phyloP scores from a whole-genome alignment of 2,888 invertebrate genomes.

The Eudasyphora cyanicolor region DNA sequence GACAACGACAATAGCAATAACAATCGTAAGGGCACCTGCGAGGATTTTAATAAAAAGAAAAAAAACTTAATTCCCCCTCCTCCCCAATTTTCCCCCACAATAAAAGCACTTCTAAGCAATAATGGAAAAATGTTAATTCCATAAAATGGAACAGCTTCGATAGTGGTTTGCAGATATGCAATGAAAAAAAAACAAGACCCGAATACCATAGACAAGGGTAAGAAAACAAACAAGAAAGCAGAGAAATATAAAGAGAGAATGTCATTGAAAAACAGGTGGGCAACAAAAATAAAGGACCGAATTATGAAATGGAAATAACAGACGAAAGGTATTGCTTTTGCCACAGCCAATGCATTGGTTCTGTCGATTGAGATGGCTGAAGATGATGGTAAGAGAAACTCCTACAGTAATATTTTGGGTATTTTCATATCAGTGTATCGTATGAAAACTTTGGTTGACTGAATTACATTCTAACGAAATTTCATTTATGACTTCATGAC shows the following conservation, averaged over 20 bases:
- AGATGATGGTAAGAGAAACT: constrained; percentile 16
- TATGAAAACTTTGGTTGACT: too few relatives aligned
- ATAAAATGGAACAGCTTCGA: constrained; percentile 41
- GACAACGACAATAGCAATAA: background rate
- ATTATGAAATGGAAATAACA: constrained; percentile 41
- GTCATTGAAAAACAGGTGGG: constrained; percentile 45
- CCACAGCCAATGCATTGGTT: constrained; percentile 33
- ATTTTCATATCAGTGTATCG: background rate
- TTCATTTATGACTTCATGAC: too few relatives aligned
- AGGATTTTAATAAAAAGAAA: constrained; percentile 50
- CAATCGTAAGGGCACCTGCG: constrained; percentile 52
- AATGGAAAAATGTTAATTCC: constrained; percentile 56
- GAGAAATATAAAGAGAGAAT: constrained; percentile 67
- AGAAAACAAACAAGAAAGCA: constrained; percentile 33
- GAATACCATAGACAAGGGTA: constrained; percentile 2
- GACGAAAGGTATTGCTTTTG: constrained; percentile 48
- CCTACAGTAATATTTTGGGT: constrained; percentile 28
- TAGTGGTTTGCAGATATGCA: too few relatives aligned
- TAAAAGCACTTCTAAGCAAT: constrained; percentile 46
- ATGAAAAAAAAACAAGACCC: constrained; percentile 1
- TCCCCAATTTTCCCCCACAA: constrained; percentile 11
- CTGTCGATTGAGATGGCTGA: background rate
- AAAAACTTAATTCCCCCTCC: constrained; percentile 50
- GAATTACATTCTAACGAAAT: too few relatives aligned
- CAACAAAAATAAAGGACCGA: constrained; percentile 31